Percentiles rank a stretch among this genome's conserved stretches.
Evolutionary conservation across 2,113 vertebrate species (phyloP).

Genomic region (Herpailurus yagouaroundi): DNA sequence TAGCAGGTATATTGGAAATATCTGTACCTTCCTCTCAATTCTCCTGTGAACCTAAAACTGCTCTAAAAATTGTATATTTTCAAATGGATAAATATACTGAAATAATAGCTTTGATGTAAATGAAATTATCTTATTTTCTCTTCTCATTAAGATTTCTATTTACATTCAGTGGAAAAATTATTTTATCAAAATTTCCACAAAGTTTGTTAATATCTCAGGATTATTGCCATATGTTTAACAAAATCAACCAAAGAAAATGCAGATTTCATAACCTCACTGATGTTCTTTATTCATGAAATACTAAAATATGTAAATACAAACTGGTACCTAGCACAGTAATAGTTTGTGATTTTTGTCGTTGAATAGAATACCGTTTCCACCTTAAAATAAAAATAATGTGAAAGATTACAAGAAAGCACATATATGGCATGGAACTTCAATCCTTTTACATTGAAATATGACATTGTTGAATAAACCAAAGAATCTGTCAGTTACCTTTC

Average conservation of each 20-base stretch:
- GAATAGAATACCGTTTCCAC: background rate
- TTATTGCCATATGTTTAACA: background rate
- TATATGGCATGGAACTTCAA: slow-evolving; percentile 20
- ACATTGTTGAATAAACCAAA: slow-evolving; percentile 34
- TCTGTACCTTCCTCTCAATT: background rate
- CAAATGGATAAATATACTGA: background rate
- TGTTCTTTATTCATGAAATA: background rate
- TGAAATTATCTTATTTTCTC: background rate
- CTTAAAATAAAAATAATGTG: slow-evolving; percentile 13
- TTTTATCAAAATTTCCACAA: background rate
- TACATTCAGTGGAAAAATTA: background rate
- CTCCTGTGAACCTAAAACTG: background rate
- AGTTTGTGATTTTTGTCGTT: background rate
- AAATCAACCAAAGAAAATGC: background rate
- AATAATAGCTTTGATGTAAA: background rate
- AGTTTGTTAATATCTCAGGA: background rate
- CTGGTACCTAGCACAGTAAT: background rate
- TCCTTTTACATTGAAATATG: slow-evolving; percentile 35
- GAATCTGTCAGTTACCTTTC: slow-evolving; percentile 42
- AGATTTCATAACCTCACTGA: background rate
- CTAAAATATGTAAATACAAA: background rate
- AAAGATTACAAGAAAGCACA: background rate
- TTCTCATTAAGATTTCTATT: background rate
- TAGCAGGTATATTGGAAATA: background rate
- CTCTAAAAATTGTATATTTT: background rate